These are phyloP conservation scores for Nomada ruficornis DNA, from an alignment of 2,888 invertebrate species.

Conservation along the genomic window DNA sequence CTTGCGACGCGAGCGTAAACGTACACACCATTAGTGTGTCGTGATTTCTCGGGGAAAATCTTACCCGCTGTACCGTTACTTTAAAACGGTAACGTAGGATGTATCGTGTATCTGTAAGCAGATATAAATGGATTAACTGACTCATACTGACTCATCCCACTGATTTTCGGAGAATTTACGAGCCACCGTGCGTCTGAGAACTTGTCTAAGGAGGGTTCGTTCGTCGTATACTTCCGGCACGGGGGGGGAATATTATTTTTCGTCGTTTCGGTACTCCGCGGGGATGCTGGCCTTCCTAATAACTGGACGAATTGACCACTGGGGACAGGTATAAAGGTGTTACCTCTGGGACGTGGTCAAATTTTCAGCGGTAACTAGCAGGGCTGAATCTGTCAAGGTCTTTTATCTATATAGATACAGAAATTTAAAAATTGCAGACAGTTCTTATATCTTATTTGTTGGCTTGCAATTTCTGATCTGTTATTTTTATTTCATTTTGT, in stretches of 20 bases:
- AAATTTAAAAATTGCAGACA: too few species aligned
- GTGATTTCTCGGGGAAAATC: slow-evolving; percentile 59
- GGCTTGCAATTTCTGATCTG: too few species aligned
- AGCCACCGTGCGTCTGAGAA: slow-evolving; percentile 6
- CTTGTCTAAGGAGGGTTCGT: slow-evolving; percentile 7
- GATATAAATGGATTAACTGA: slow-evolving; percentile 66
- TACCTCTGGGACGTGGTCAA: neutral
- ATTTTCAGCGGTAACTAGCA: neutral
- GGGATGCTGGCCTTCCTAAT: neutral
- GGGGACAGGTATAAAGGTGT: neutral
- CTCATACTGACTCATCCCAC: slow-evolving; percentile 55
- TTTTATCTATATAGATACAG: too few species aligned
- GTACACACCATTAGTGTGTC: slow-evolving; percentile 28
- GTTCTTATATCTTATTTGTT: too few species aligned
- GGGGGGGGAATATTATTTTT: neutral
- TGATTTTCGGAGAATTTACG: slow-evolving; percentile 54
- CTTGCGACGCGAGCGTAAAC: slow-evolving; percentile 27
- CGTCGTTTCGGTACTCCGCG: neutral
- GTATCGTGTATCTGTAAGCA: slow-evolving; percentile 59
- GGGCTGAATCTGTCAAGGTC: too few species aligned
- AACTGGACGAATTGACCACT: neutral
- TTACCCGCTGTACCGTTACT: slow-evolving; percentile 62
- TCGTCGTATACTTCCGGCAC: slow-evolving; percentile 1
- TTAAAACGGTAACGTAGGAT: slow-evolving; percentile 66
- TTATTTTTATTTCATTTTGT: too few species aligned